These are phyloP conservation scores for Trissolcus japonicus DNA, from an alignment of 2,888 invertebrate species.

Conservation along the genomic window DNA sequence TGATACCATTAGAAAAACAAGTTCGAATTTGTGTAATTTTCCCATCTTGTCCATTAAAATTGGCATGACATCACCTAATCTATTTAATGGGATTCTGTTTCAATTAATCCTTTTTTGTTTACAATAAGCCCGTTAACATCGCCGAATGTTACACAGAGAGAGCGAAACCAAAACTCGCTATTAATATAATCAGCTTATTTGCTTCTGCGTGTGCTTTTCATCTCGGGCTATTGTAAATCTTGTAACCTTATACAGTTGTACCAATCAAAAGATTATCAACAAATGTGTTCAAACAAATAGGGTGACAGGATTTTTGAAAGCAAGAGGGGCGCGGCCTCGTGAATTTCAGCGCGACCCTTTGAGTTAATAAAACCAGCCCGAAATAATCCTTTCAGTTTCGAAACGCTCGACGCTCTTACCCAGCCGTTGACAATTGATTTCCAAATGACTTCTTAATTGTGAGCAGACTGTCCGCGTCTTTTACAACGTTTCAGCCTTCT, in stretches of 20 bases:
- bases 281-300: constrained; percentile 76
- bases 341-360: constrained; percentile 60
- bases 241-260: constrained; percentile 63
- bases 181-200: constrained; percentile 43
- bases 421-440: constrained; percentile 71
- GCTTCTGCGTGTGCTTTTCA: constrained; percentile 50
- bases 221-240: constrained; percentile 62
- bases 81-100: not conserved
- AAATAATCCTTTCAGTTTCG: constrained; percentile 70
- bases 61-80: too few relatives aligned
- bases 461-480: constrained; percentile 28
- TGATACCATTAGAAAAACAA: not conserved
- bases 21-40: not conserved
- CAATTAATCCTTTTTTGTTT: not conserved
- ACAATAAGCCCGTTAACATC: not conserved
- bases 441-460: constrained; percentile 70
- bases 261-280: constrained; percentile 68
- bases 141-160: not conserved
- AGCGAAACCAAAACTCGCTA: constrained; percentile 30
- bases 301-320: constrained; percentile 64
- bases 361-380: constrained; percentile 67
- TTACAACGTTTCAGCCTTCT: constrained; percentile 40
- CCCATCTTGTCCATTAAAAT: too few relatives aligned
- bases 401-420: constrained; percentile 65
- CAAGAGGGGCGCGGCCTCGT: constrained; percentile 4